Evolutionary conservation across 1,140 invertebrate species (phyloP), one percentile per base, ranked within the genome.

Genomic region (Pogonognathellus flavescens): DNA sequence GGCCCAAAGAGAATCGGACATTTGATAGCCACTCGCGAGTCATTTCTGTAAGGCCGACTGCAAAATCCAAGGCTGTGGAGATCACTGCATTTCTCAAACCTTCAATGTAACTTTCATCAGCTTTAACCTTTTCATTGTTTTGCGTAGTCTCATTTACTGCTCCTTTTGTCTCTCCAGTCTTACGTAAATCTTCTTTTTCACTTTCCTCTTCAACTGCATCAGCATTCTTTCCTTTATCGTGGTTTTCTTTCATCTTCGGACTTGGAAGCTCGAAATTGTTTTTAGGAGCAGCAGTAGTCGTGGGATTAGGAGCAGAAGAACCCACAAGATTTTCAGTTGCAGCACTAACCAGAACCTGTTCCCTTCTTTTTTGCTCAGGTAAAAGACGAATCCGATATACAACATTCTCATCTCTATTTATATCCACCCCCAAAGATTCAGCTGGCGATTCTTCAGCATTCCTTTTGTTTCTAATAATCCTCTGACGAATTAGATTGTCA

Each of bases 1-100:
- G 4, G 9, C 52, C 66, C 3, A 84, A 53, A 11, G 86, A 52
- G 10, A 57, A 49, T 70, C 80, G 81, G 8, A 85, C 18, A 13
- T 80, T 60, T 4, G 66, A 11, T 1, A 87, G 25, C 49, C 84
- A 53, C 16, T 87, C 80, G 8, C 16, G 16, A 41, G 80, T 85
- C 18, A 85, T 13, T 20, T 87, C 84, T 8, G 84, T 50, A 18
- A 87, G n/a, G 10, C 84, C 84, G 13, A 49, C 80, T 22, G 85
- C 55, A n/a, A 87, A 50, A n/a, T 87, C 86, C 20, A 84, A 62
- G 31, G 81, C 83, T 22, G 83, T 76, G 13, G 85, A 49, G 3
- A 84, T 1, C 41, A 84, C 57, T 10, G 52, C 57, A 7, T 72
- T 41, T 41, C 66, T 14, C 20, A 86, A 53, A 0, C 60, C 62